Evolutionary conservation across 2,113 vertebrate genomes (phyloP).

Genomic region (Neofelis nebulosa): DNA sequence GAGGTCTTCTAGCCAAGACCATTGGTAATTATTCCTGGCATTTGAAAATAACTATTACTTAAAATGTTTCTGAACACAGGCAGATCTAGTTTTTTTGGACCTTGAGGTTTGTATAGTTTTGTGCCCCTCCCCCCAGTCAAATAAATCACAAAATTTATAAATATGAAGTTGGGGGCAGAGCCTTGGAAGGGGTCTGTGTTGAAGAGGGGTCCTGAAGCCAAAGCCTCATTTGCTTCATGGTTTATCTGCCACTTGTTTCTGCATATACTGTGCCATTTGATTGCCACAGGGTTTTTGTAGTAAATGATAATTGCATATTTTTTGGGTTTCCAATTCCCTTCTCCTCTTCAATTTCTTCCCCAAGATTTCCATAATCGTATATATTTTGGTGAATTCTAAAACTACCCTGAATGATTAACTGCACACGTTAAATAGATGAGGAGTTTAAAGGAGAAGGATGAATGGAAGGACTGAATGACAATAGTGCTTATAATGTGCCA

Average conservation of each 20-base stretch:
- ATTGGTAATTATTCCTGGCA: not conserved
- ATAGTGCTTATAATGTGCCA: not conserved
- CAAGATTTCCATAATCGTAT: not conserved
- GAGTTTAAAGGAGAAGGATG: not conserved
- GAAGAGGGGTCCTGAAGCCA: not conserved
- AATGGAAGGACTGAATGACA: not conserved
- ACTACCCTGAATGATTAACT: not conserved
- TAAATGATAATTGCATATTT: not conserved
- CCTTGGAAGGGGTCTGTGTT: not conserved
- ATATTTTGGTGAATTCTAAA: not conserved
- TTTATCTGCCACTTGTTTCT: not conserved
- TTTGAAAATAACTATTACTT: not conserved
- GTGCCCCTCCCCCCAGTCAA: rapidly evolving
- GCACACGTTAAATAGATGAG: not conserved
- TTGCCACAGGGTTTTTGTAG: not conserved
- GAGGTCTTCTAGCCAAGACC: not conserved
- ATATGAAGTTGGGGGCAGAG: not conserved
- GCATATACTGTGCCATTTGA: not conserved
- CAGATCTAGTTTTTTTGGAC: not conserved
- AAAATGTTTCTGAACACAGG: not conserved
- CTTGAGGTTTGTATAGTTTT: not conserved
- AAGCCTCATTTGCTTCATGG: not conserved
- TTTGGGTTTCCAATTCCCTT: not conserved
- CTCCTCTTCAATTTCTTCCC: not conserved
- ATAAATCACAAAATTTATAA: not conserved